Conservation (phyloP, 92 coral and sea anemone species). For the Plumapathes pennacea region DNA sequence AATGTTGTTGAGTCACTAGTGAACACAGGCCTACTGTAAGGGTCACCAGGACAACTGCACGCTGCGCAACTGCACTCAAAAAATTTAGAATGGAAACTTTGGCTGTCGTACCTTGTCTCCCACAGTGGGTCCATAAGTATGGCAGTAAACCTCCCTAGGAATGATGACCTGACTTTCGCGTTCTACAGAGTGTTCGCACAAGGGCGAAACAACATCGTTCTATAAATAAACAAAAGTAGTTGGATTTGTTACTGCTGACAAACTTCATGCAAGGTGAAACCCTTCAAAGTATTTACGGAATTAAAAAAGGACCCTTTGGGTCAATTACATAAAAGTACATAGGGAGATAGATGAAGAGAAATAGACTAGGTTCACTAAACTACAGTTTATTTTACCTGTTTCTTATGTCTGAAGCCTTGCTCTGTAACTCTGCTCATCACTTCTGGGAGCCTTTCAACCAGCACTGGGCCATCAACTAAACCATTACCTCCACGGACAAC, state of each 20-base stretch:
- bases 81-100: too few relatives aligned
- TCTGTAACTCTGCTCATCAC: conserved; percentile 54
- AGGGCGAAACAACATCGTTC: not conserved
- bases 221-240: too few relatives aligned
- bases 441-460: conserved; percentile 25
- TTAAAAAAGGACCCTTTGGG: too few relatives aligned
- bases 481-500: conserved; percentile 69
- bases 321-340: not conserved
- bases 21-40: too few relatives aligned
- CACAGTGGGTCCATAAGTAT: conserved; percentile 63
- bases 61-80: too few relatives aligned
- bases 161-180: conserved; percentile 37
- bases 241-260: not conserved
- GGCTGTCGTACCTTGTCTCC: conserved; percentile 51
- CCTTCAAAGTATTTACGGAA: too few relatives aligned
- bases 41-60: too few relatives aligned
- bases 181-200: conserved; percentile 2
- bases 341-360: not conserved
- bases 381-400: conserved; percentile 20
- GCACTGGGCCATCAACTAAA: conserved; percentile 56
- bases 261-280: too few relatives aligned
- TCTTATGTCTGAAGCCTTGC: conserved; percentile 44
- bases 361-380: not conserved
- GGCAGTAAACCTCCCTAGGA: conserved; percentile 31
- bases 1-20: too few relatives aligned